Evolutionary conservation across 1,140 invertebrate species (phyloP).

Genomic region (Centruroides sculpturatus): DNA sequence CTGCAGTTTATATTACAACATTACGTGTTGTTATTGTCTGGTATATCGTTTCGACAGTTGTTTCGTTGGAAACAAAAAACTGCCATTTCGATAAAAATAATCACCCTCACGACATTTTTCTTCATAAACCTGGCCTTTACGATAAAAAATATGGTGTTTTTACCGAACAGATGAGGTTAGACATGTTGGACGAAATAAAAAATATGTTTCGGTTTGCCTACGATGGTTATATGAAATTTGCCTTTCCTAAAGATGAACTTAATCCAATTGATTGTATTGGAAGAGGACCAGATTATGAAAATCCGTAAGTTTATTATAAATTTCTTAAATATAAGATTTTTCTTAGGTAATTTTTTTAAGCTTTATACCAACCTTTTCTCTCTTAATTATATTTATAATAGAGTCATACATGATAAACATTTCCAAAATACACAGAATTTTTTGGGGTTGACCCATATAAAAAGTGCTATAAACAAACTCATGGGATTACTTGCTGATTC

Average conservation of each 20-base stretch:
- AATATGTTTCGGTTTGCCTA: constrained; percentile 43
- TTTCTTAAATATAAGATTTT: not conserved
- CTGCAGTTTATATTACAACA: too few species aligned
- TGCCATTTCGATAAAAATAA: not conserved
- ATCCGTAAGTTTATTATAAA: constrained; percentile 35
- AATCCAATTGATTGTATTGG: constrained; percentile 42
- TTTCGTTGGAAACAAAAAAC: too few species aligned
- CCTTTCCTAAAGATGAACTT: constrained; percentile 42
- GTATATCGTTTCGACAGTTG: too few species aligned
- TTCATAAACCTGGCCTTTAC: constrained; percentile 16
- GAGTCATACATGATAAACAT: too few species aligned
- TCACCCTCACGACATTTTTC: constrained; percentile 13
- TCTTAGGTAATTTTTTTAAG: not conserved
- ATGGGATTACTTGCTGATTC: too few species aligned
- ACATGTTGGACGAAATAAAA: constrained; percentile 28
- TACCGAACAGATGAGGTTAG: constrained; percentile 25
- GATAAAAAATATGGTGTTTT: constrained; percentile 25
- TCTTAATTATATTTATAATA: too few species aligned
- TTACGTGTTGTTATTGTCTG: too few species aligned
- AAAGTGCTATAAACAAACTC: too few species aligned
- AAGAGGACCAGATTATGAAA: constrained; percentile 42
- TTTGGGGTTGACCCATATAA: too few species aligned
- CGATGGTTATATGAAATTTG: constrained; percentile 41
- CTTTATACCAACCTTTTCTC: too few species aligned
- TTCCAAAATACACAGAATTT: too few species aligned